Conservation (phyloP, 2,888 invertebrate species). For the Antheraea yamamai region DNA sequence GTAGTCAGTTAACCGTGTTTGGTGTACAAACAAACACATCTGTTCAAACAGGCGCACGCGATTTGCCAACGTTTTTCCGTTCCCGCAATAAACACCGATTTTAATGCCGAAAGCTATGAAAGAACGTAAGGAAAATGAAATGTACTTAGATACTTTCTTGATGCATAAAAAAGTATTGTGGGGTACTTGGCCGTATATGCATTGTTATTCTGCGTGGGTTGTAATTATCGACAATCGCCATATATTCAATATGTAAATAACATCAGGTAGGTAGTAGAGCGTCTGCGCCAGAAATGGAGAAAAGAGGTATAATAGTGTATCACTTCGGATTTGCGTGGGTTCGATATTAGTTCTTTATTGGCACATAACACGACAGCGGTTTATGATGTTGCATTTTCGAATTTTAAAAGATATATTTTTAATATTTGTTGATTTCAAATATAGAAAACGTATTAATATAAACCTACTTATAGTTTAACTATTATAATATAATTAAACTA, state of each 20-base stretch:
- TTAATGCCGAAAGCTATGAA: constrained; percentile 46
- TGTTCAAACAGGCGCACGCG: constrained; percentile 49
- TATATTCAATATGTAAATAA: constrained; percentile 68
- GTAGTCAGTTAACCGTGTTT: constrained; percentile 51
- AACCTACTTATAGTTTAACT: not conserved
- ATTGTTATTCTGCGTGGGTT: constrained; percentile 53
- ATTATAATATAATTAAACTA: not conserved
- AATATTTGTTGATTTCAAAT: not conserved
- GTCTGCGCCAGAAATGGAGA: constrained; percentile 75
- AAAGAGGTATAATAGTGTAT: constrained; percentile 75
- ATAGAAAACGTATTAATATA: constrained; percentile 9
- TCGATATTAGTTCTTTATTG: constrained; percentile 41
- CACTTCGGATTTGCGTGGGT: constrained; percentile 66
- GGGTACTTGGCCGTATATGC: constrained; percentile 26
- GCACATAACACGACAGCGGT: constrained; percentile 18
- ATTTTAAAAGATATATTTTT: constrained; percentile 12
- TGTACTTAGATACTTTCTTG: constrained; percentile 26
- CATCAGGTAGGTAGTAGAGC: constrained; percentile 65
- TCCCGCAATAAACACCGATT: constrained; percentile 45
- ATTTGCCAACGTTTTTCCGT: constrained; percentile 55
- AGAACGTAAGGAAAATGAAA: constrained; percentile 37
- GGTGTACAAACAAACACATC: constrained; percentile 61
- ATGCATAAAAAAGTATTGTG: constrained; percentile 15
- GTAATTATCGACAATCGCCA: constrained; percentile 44
- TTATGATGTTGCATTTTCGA: constrained; percentile 18